Percentiles rank a stretch among this genome's conserved stretches.
These are phyloP conservation scores for Percopsis omiscomaycus DNA, from an alignment of 2,797 vertebrate species.

Conservation along the genomic window DNA sequence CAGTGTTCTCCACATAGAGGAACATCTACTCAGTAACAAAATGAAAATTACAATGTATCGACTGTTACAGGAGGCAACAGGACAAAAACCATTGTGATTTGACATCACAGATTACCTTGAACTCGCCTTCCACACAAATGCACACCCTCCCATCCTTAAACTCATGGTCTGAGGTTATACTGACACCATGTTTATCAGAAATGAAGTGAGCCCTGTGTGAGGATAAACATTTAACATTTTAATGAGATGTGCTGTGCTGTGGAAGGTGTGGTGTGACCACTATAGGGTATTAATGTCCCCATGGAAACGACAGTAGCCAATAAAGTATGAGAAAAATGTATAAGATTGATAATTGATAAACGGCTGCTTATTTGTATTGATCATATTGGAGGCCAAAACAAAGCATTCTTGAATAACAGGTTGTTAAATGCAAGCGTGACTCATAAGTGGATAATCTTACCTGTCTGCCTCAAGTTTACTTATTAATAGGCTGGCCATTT, in stretches of 20 bases:
- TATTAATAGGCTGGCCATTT: conserved; percentile 57
- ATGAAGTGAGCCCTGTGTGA: conserved; percentile 74
- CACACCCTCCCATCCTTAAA: conserved; percentile 62
- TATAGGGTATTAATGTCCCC: too few species aligned
- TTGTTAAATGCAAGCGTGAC: background rate
- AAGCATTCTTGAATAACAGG: background rate
- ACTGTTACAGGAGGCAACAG: background rate
- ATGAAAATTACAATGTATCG: background rate
- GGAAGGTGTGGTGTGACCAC: background rate
- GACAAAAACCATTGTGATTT: background rate
- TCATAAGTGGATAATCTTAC: conserved; percentile 40
- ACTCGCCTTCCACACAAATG: conserved; percentile 27
- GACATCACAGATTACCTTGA: conserved; percentile 50
- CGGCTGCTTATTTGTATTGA: too few species aligned
- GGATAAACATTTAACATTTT: background rate
- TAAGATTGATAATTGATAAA: too few species aligned
- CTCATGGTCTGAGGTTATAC: conserved; percentile 61
- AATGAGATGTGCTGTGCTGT: background rate
- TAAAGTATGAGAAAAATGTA: too few species aligned
- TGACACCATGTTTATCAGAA: conserved; percentile 76
- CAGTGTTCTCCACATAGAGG: conserved; percentile 78
- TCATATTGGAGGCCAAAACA: background rate
- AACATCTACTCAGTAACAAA: conserved; percentile 12
- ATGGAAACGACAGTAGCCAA: too few species aligned
- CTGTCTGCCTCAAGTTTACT: conserved; percentile 51